Conservation (phyloP, 2,888 invertebrate genomes). For the Mayetiola destructor region DNA sequence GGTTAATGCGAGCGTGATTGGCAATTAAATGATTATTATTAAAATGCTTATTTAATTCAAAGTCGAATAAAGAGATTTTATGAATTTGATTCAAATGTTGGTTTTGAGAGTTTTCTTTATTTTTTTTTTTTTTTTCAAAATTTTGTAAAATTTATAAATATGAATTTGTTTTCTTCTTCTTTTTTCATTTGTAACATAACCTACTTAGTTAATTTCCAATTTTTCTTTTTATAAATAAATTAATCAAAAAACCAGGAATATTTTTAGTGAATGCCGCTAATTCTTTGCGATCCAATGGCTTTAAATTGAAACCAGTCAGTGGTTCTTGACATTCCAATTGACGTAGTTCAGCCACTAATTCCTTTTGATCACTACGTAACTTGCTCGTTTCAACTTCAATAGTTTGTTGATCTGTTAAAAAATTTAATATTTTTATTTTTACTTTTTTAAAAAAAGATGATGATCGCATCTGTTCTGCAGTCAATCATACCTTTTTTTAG, state of each 20-base stretch:
- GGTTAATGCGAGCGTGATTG: too few species aligned
- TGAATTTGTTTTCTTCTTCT: too few species aligned
- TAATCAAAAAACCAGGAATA: conserved; percentile 22
- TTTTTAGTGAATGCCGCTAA: conserved; percentile 28
- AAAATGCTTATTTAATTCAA: too few species aligned
- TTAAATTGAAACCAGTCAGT: conserved; percentile 30
- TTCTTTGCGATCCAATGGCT: conserved; percentile 29
- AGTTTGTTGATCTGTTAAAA: conserved; percentile 27
- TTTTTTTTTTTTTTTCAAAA: not conserved
- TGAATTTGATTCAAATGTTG: too few species aligned
- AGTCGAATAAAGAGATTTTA: too few species aligned
- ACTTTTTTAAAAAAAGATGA: not conserved
- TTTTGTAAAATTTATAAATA: not conserved
- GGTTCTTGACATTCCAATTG: conserved; percentile 30
- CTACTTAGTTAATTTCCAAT: not conserved
- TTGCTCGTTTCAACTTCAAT: conserved; percentile 31
- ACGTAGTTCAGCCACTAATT: conserved; percentile 31
- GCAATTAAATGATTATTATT: too few species aligned
- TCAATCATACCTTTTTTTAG: conserved; percentile 27
- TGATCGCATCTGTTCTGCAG: not conserved
- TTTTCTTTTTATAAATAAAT: not conserved
- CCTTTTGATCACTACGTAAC: conserved; percentile 31
- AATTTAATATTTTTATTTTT: not conserved
- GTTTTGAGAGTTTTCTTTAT: too few species aligned
- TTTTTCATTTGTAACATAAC: not conserved